Base-by-base conservation (phyloP, 2,888 invertebrate genomes). In the Lysandra bellargus region DNA sequence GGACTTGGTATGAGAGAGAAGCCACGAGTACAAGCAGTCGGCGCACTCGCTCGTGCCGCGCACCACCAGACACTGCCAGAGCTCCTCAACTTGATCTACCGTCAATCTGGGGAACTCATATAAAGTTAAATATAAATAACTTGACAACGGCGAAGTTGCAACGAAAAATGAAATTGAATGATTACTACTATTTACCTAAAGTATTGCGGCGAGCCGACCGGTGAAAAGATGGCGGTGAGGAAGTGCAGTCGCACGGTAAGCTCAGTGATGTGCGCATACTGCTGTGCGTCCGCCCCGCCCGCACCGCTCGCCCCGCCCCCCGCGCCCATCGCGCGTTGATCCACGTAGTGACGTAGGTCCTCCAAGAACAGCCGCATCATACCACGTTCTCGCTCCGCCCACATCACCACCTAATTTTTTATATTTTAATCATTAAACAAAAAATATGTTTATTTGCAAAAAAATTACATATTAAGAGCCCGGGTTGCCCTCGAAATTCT, bases 281-380 rank as follows among this genome's bases (percentile, higher is more conserved):
- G 93, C 80, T 90, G 90, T 80, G 90, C 89, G 83, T 92, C 92
- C 77, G 82, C 57, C 78, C 77, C 78, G 40, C 74, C 57, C 64
- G 49, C 78, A 30, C 75, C 79, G 61, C 83, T 82, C 33, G 81
- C 82, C 53, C 83, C 82, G 72, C 83, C 76, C 6, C 3, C 75
- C 75, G 12, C 30, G 23, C 75, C 77, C 78, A 84, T 81, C 80
- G 88, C 88, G 80, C 87, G 82, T 81, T 84, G 84, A 80, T 82
- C 86, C 89, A 88, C 90, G 89, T 92, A 98, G 83, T 96, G 96
- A 79, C 97, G 96, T 77, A 99, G 93, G 90, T 98, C 98, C 86
- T 97, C 97, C 84, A 99, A 97, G 91, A 99, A 98, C 87, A 98
- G 96, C 14, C 97, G 96, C 97, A 98, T 98, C 98, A 99, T 98